Conservation (phyloP, 2,113 vertebrate genomes). For the Hydrochoerus hydrochaeris region DNA sequence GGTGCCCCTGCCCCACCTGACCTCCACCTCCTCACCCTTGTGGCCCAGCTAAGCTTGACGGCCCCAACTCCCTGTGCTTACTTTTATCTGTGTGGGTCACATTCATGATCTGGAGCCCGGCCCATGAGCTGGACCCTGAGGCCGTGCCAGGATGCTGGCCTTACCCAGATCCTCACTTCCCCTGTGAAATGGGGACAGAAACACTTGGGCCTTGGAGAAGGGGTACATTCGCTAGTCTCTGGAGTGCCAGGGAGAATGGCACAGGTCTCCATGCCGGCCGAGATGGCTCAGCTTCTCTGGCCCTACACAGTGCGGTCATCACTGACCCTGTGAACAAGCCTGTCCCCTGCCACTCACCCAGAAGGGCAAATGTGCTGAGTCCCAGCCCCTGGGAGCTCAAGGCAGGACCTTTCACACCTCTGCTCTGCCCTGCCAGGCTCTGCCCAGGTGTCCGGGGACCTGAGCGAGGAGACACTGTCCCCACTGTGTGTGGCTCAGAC, state of each 20-base stretch:
- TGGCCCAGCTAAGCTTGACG: too few species aligned
- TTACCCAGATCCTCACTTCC: background rate
- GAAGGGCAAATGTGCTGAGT: background rate
- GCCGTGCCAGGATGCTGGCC: background rate
- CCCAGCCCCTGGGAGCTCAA: background rate
- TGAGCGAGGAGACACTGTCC: too few species aligned
- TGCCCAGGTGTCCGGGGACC: background rate
- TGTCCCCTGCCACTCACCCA: rapidly evolving
- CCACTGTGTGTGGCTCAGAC: background rate
- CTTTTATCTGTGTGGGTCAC: background rate
- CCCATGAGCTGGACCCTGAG: background rate
- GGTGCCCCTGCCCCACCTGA: background rate
- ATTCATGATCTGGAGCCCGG: background rate
- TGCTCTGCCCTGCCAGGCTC: background rate
- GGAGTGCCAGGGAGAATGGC: too few species aligned
- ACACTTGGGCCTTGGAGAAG: background rate
- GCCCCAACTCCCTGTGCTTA: background rate
- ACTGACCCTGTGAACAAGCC: background rate
- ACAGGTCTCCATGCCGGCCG: rapidly evolving
- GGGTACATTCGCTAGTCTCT: background rate
- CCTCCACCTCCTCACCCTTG: background rate
- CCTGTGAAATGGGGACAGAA: background rate
- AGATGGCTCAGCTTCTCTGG: rapidly evolving
- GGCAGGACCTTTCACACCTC: background rate
- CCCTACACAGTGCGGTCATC: background rate